Evolutionary conservation across 37 sponge, comb jelly and placozoan species (phyloP), one percentile per base, ranked within the genome.

Genomic region (Theonella swinhoei): DNA sequence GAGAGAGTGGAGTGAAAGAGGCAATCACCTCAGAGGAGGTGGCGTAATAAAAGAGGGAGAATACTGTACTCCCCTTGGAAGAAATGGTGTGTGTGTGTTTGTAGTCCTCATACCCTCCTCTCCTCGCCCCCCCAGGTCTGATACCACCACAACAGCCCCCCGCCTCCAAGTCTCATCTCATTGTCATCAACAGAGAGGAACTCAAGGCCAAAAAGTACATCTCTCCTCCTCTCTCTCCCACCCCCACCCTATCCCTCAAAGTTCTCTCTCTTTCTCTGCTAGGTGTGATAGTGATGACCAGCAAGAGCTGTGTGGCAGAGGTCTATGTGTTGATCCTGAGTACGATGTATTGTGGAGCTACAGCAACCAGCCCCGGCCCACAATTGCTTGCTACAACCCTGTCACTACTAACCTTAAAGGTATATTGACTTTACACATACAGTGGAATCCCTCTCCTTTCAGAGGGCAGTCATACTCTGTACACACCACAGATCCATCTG

Each of bases 341-440:
- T 91, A 88, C 86, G 85, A 91, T 37, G 68, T 91, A 30, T 62
- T 95, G 76, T 95, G 95, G 95, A 89, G 87, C 71, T 89, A 41
- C 73, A 68, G 79, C 24, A 58, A 86, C 8, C 29, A 62, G n/a
- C 23, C 33, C 1, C 54, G 68, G 26, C 54, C 54, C 14, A 40
- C 66, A 30, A 70, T 95, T 33, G 34, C 80, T 29, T 95, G 93
- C 67, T 95, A 82, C 73, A 91, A 91, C 69, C 72, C 72, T 37
- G 26, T 47, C 54, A 47, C 54, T 14, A 47, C 54, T 47, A 14
- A 14, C 7, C 11, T 47, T 7, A 47, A 47, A 47, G 54, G 54
- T 47, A 47, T 14, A n/a, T n/a, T n/a, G n/a, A n/a, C n/a, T n/a
- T n/a, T n/a, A n/a, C n/a, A n/a, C n/a, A n/a, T n/a, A n/a, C n/a